Conservation (phyloP, 2,113 vertebrate genomes). For the Piliocolobus tephrosceles region DNA sequence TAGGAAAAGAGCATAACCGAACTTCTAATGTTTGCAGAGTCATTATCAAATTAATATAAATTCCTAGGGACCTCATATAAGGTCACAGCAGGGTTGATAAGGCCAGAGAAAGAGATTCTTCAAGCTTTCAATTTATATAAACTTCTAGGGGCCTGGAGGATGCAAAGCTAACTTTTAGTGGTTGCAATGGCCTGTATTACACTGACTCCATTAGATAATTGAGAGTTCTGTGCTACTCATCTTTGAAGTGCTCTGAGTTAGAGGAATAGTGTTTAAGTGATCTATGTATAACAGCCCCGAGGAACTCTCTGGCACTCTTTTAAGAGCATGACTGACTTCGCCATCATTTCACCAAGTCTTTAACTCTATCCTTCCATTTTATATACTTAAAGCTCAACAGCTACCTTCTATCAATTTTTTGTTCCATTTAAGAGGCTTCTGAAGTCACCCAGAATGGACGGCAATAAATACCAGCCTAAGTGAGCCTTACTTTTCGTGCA, state of each 20-base stretch:
- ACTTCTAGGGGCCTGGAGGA: not conserved
- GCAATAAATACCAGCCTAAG: slow-evolving; percentile 48
- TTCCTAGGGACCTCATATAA: not conserved
- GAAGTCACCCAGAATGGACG: slow-evolving; percentile 62
- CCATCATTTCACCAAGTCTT: not conserved
- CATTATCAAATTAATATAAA: not conserved
- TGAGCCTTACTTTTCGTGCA: slow-evolving; percentile 89
- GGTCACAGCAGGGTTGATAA: not conserved
- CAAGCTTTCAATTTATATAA: not conserved
- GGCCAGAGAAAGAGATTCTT: not conserved
- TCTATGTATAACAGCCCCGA: not conserved
- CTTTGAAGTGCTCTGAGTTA: not conserved
- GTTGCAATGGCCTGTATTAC: not conserved
- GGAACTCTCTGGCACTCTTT: not conserved
- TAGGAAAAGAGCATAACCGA: slow-evolving; percentile 13
- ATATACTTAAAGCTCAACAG: not conserved
- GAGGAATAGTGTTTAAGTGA: not conserved
- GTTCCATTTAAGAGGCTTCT: slow-evolving; percentile 45
- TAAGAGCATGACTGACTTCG: not conserved
- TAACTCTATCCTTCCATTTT: slow-evolving; percentile 3
- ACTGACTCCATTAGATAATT: not conserved
- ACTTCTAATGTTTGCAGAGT: not conserved
- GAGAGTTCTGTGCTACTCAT: not conserved
- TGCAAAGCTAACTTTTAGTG: not conserved
- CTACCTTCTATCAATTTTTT: slow-evolving; percentile 25